A percentile compares a stretch with the other conserved stretches of the same genome.
Evolutionary conservation across 2,113 vertebrate species (phyloP).

Genomic region (Rutilus rutilus): DNA sequence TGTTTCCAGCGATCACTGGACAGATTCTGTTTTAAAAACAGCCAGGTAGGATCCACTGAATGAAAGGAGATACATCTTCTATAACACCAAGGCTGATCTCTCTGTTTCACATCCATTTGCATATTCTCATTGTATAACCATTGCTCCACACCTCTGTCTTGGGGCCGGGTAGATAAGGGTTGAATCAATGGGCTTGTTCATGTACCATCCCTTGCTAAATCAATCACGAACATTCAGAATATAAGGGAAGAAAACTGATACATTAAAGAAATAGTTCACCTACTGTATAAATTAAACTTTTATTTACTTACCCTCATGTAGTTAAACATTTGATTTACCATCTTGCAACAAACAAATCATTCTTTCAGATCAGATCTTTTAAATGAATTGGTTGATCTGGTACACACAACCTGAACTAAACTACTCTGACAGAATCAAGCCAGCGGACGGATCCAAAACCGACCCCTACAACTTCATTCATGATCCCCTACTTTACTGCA

Average conservation of each 20-base stretch:
- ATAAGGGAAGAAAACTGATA: not conserved
- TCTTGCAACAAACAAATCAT: too few species aligned
- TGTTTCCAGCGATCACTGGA: conserved; percentile 43
- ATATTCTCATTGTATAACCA: conserved; percentile 29
- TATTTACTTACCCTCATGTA: not conserved
- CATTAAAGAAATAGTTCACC: not conserved
- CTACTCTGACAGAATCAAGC: too few species aligned
- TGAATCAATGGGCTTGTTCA: conserved; percentile 21
- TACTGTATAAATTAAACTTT: not conserved
- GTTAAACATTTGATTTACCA: not conserved
- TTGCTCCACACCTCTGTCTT: conserved; percentile 1
- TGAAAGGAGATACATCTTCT: conserved; percentile 18
- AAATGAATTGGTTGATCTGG: too few species aligned
- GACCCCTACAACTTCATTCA: too few species aligned
- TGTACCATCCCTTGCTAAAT: conserved; percentile 1
- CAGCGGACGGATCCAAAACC: too few species aligned
- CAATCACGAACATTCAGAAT: not conserved
- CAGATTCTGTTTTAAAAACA: conserved; percentile 41
- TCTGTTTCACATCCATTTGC: not conserved
- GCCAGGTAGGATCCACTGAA: conserved; percentile 24
- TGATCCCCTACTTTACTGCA: too few species aligned
- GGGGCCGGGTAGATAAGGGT: not conserved
- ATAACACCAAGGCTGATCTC: not conserved
- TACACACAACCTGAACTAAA: too few species aligned
- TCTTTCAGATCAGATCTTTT: too few species aligned